phyloP scores from a whole-genome alignment of 1,140 invertebrate genomes.

The Hypothenemus hampei region DNA sequence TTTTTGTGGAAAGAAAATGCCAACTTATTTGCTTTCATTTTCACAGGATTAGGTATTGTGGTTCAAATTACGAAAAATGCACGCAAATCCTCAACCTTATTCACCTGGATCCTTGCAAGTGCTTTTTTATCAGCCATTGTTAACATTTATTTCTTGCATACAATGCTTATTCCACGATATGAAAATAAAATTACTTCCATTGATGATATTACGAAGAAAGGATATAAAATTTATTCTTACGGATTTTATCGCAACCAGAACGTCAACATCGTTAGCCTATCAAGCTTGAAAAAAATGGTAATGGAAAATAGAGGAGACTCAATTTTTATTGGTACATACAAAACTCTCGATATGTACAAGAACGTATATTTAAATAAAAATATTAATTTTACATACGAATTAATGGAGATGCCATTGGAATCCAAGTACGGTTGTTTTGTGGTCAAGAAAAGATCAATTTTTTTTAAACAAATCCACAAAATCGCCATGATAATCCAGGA shows the following conservation, averaged over 20 bases:
- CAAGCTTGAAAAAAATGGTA: not conserved
- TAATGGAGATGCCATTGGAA: not conserved
- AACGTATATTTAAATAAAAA: not conserved
- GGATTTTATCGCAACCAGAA: not conserved
- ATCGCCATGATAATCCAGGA: not conserved
- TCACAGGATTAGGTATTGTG: no score
- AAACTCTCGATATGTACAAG: not conserved
- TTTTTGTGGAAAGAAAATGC: no score
- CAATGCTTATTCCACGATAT: not conserved
- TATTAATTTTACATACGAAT: not conserved
- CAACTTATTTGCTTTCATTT: no score
- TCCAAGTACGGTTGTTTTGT: conserved; percentile 1
- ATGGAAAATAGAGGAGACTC: conserved; percentile 3
- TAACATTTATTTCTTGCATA: not conserved
- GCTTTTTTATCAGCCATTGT: not conserved
- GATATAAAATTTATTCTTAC: conserved; percentile 4
- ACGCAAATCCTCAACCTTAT: not conserved
- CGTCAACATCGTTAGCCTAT: not conserved
- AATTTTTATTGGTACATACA: conserved; percentile 1
- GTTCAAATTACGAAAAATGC: no score
- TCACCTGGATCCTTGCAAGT: not conserved
- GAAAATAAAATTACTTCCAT: not conserved
- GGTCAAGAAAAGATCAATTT: not conserved
- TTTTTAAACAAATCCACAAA: not conserved
- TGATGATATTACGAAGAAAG: not conserved